A percentile compares a stretch with the other conserved stretches of the same genome.
Conservation (phyloP, 92 coral and sea anemone species). For the Parazoanthus swiftii region DNA sequence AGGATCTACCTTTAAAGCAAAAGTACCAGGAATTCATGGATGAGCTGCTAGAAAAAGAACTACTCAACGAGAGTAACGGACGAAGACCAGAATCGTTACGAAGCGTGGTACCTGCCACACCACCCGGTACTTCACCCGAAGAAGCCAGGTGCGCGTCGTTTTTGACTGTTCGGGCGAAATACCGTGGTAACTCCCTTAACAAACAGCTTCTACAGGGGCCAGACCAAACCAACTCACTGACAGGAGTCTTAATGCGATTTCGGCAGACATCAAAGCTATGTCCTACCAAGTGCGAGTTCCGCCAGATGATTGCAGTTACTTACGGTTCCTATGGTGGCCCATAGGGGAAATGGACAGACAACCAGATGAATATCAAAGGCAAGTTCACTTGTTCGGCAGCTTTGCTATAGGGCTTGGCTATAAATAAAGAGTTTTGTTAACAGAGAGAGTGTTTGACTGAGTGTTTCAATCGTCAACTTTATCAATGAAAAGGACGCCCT, state of each 20-base stretch:
- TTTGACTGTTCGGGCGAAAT: not conserved
- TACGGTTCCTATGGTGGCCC: not conserved
- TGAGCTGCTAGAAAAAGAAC: not conserved
- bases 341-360: not conserved
- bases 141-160: not conserved
- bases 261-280: not conserved
- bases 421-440: too few relatives aligned
- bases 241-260: not conserved
- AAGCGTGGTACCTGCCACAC: too few relatives aligned
- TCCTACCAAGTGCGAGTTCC: not conserved
- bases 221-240: not conserved
- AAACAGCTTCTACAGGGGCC: too few relatives aligned
- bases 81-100: too few relatives aligned
- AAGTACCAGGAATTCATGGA: not conserved
- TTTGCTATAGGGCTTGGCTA: too few relatives aligned
- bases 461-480: too few relatives aligned
- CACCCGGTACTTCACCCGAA: not conserved
- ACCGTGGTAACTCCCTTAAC: not conserved
- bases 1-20: not conserved
- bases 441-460: too few relatives aligned
- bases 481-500: too few relatives aligned
- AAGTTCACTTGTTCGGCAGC: not conserved
- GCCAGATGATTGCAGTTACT: not conserved
- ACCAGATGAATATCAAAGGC: not conserved
- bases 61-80: too few relatives aligned